phyloP scores from a whole-genome alignment of 2,113 vertebrate genomes.

The Mastomys natalensis region DNA sequence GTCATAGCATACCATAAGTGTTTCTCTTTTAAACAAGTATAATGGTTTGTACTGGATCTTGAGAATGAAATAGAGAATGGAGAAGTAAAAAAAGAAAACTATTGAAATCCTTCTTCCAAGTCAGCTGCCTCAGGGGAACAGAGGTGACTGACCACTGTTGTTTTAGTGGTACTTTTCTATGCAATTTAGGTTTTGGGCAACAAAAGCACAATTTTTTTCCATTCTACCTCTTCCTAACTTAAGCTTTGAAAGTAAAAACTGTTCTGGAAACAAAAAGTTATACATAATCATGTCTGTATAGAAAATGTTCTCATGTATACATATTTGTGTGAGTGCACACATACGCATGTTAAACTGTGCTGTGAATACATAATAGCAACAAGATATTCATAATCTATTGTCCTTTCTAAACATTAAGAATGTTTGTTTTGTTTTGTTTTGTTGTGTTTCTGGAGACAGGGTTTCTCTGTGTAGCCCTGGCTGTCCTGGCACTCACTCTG shows the following conservation, averaged over 20 bases:
- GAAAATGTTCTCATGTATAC: background rate
- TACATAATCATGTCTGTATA: background rate
- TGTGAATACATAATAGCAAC: background rate
- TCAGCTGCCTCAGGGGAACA: background rate
- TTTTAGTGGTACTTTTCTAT: background rate
- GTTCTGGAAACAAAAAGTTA: background rate
- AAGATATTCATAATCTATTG: background rate
- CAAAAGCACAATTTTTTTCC: background rate
- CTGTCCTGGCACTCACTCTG: too few relatives aligned
- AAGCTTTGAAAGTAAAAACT: background rate
- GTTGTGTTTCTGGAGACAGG: too few relatives aligned
- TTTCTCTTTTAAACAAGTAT: constrained; percentile 41
- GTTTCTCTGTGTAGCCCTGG: too few relatives aligned
- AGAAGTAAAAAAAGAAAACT: background rate
- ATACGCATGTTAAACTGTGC: background rate
- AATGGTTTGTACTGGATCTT: background rate
- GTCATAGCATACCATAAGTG: constrained; percentile 60
- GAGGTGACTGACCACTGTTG: background rate
- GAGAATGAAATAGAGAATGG: background rate
- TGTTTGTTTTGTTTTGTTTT: too few relatives aligned
- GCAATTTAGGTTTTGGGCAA: background rate
- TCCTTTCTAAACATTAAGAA: background rate
- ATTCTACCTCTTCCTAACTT: background rate
- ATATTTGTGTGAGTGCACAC: background rate
- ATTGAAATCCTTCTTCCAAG: background rate